Base-by-base conservation (phyloP, 2,113 vertebrate genomes). In the Carettochelys insculpta region DNA sequence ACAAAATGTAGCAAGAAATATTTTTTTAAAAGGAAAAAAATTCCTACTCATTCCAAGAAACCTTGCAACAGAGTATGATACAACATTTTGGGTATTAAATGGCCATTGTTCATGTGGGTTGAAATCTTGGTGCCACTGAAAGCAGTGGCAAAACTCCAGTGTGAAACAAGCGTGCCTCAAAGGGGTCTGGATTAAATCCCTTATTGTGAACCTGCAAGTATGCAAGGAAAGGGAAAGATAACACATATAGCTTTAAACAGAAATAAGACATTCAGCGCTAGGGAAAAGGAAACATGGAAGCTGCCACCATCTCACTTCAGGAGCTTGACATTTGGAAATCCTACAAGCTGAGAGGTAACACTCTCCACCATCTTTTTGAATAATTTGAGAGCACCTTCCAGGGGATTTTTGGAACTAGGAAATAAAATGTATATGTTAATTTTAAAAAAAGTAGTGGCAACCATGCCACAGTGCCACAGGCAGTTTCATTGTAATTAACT, bases 401-500 rank as follows among this genome's bases (percentile, higher is more conserved):
- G 19, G 0, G 92, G 90, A 89, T 80, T 48, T 11, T 19, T 11
- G 78, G 29, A 90, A 87, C 77, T 41, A 43, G 52, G 53, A 0
- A 92, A 83, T 82, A 61, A 80, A 20, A 29, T 1, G 29, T 56
- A 1, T 45, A 29, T 5, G 68, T 92, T 77, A 34, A 24, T 29
- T 34, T 81, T 29, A 29, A 52, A 84, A n/a, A 53, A 51, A 12
- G 45, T 9, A 29, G 29, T 12, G 71, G 2, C 38, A 71, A 6
- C 19, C 79, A 77, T 31, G 5, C 54, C 73, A 50, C 2, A 1
- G 56, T 93, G 50, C n/a, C n/a, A 68, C 27, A 73, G 82, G n/a
- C 5, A 54, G 13, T 79, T 93, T 95, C 17, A 83, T 90, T 27
- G n/a, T 82, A 84, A 77, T 87, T 87, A 81, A 16, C 4, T 92